phyloP scores from a whole-genome alignment of 2,888 invertebrate species.

The Lampropteryx suffumata region DNA sequence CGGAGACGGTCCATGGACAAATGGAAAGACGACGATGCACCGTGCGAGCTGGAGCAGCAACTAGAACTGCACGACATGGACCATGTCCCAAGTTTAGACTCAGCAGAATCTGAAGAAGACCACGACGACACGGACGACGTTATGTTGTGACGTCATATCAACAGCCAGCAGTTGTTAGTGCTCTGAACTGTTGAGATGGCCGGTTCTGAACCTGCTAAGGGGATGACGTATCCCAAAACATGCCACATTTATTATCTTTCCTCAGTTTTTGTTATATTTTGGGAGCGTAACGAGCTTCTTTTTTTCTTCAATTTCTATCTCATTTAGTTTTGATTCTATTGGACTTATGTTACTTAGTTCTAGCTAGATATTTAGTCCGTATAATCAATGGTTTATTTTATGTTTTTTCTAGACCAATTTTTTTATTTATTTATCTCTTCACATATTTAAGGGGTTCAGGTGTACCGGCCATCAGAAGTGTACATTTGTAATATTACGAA shows the following conservation, averaged over 20 bases:
- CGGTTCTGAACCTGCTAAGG: conserved; percentile 11
- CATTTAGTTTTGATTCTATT: no score
- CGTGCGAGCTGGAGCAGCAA: conserved; percentile 77
- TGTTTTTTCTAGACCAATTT: no score
- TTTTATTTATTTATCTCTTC: no score
- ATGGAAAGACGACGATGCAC: conserved; percentile 97
- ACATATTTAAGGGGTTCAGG: not conserved
- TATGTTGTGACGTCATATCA: conserved; percentile 80
- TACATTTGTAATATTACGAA: conserved; percentile 15
- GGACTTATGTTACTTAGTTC: no score
- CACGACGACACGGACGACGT: conserved; percentile 74
- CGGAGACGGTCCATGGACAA: conserved; percentile 98
- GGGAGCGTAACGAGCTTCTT: no score
- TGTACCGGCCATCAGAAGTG: conserved; percentile 11
- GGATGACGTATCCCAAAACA: no score
- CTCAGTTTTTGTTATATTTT: no score
- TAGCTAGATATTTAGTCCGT: no score
- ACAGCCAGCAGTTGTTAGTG: conserved; percentile 73
- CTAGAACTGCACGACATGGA: conserved; percentile 80
- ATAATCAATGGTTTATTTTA: no score
- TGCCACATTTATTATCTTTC: no score
- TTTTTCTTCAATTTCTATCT: no score
- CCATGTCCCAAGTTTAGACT: conserved; percentile 69
- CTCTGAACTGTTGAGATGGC: conserved; percentile 55
- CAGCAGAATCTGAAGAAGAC: conserved; percentile 73